Evolutionary conservation across 2,797 vertebrate species (phyloP), one percentile per base, ranked within the genome.

Genomic region (Typhlichthys subterraneus): DNA sequence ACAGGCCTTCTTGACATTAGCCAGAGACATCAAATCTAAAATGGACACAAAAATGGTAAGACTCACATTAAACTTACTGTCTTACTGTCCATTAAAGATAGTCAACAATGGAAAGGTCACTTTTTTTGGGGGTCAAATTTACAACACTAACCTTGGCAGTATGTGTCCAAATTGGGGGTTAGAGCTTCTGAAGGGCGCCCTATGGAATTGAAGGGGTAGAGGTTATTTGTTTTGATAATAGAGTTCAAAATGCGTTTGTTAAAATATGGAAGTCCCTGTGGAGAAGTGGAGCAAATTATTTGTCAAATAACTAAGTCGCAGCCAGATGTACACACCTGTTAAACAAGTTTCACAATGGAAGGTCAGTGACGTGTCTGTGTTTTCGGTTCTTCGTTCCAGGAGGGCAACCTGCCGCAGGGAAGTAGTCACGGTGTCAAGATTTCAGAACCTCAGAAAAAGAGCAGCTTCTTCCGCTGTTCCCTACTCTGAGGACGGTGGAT

Each of bases 1-100:
- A 38, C 70, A 99, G 97, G 94, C 97, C 0, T 99, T 99, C 91
- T 94, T 98, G 89, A 98, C 95, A 7, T 96, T 99, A 0, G 97
- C 98, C 57, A 95, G 96, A 91, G 98, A 99, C 85, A 99, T 99
- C 91, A 99, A 99, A 93, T 92, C 95, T 76, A 99, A 99, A 93
- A 99, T 99, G 96, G 98, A 99, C 94, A 96, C 94, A 82, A 99
- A 99, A 88, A 91, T 99, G 96, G 98, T 99, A 88, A 94, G 95
- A 53, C 15, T 51, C 42, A 13, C 2, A 46, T 53, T 67, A 4
- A 23, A n/a, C 29, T 46, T 17, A 17, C 17, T 17, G 17, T 17
- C 23, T 29, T 29, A 29, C 23, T 29, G 23, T 29, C 23, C 23
- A 29, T 29, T 29, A 29, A 29, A 29, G 23, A 29, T 29, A 0